Conservation (phyloP, 2,797 vertebrate species). For the Catostomus latipinnis region DNA sequence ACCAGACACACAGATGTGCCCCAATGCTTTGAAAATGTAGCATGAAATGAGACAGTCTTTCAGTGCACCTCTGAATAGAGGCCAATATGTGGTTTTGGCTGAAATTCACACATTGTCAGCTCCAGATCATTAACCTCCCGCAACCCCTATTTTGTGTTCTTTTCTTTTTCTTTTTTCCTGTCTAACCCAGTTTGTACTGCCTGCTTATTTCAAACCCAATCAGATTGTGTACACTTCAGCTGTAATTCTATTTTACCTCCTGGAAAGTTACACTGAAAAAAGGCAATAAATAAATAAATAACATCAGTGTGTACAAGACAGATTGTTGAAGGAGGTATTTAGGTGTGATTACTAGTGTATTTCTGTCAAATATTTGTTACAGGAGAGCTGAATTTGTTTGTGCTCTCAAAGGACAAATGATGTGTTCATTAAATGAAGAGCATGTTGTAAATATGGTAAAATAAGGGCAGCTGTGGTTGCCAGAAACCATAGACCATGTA, state of each 20-base stretch:
- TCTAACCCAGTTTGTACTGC: background rate
- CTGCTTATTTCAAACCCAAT: conserved; percentile 41
- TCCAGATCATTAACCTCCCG: conserved; percentile 11
- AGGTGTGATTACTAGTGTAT: background rate
- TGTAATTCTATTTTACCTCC: conserved; percentile 32
- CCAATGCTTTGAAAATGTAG: background rate
- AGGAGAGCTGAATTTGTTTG: conserved; percentile 1
- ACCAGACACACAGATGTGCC: background rate
- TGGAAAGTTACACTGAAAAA: conserved; percentile 25
- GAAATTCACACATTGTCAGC: background rate
- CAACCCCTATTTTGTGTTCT: background rate
- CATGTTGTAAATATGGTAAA: background rate
- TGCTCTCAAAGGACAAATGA: background rate
- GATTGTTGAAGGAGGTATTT: background rate
- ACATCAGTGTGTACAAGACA: background rate
- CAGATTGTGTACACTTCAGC: conserved; percentile 10
- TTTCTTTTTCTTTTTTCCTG: background rate
- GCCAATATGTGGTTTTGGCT: background rate
- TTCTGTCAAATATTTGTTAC: conserved; percentile 18
- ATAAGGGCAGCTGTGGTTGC: no score
- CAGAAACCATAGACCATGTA: no score
- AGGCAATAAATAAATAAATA: background rate
- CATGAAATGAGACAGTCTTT: conserved; percentile 1
- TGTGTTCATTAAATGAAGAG: conserved; percentile 31
- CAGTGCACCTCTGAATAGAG: conserved; percentile 7